Conservation (phyloP, 2,888 invertebrate species). For the Melikaiella ostensackeni region DNA sequence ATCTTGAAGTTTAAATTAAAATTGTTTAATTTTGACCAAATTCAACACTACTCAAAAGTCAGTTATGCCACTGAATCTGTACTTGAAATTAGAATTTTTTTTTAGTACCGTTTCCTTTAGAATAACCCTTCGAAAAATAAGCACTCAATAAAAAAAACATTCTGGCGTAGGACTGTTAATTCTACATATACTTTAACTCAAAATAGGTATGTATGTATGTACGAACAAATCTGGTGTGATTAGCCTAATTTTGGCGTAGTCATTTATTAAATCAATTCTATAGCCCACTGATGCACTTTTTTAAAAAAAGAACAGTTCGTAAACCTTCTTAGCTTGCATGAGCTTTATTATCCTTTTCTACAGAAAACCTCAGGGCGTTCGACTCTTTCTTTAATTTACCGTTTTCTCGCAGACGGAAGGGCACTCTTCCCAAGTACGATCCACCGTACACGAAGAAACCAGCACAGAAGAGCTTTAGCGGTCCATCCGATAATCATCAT, state of each 20-base stretch:
- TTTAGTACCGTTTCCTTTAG: too few species aligned
- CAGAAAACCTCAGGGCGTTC: slow-evolving; percentile 35
- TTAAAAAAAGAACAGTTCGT: slow-evolving; percentile 43
- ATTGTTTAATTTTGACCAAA: too few species aligned
- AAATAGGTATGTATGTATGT: not conserved
- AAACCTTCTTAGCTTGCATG: slow-evolving; percentile 66
- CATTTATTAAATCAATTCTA: not conserved
- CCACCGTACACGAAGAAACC: slow-evolving; percentile 92
- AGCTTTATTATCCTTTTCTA: slow-evolving; percentile 67
- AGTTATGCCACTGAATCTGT: too few species aligned
- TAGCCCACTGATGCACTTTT: slow-evolving; percentile 46
- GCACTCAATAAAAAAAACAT: too few species aligned
- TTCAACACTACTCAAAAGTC: too few species aligned
- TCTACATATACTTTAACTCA: not conserved
- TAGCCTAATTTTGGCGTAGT: not conserved
- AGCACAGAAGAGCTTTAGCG: slow-evolving; percentile 85
- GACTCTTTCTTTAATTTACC: slow-evolving; percentile 46
- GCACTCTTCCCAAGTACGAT: slow-evolving; percentile 92
- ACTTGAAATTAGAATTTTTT: too few species aligned
- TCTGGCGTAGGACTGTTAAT: too few species aligned
- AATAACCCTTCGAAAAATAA: too few species aligned
- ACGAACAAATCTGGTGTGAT: slow-evolving; percentile 23
- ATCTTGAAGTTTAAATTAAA: too few species aligned
- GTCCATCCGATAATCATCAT: slow-evolving; percentile 84
- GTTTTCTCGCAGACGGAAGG: slow-evolving; percentile 85